Evolutionary conservation across 2,888 invertebrate species (phyloP), one percentile per base, ranked within the genome.

Genomic region (Empis stercorea): DNA sequence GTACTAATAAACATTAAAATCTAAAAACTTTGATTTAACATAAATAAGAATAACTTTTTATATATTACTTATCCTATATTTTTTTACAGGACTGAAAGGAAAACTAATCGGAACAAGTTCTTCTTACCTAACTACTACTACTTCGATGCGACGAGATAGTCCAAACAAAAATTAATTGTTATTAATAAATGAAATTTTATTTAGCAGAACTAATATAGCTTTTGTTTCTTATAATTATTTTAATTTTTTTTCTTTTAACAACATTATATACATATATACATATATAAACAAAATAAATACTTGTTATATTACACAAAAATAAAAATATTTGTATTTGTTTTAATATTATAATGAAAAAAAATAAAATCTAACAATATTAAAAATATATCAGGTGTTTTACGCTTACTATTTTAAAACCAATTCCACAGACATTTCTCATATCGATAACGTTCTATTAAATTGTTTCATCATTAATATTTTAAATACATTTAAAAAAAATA

Each of bases 71-170:
- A 40, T 23, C 13, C 27, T 40, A 23, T 27, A 27, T 40, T 20
- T 40, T 40, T 40, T 27, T 20, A 40, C 40, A 40, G 40, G 40
- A 40, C 13, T 40, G 23, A 40, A 40, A 27, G 40, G 40, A 20
- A 11, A 40, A 20, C 2, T n/a, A 23, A 40, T 2, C 36, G 40
- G 30, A 27, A n/a, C 13, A 10, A 40, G 39, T 15, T 42, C 44
- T 23, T 46, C 39, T 32, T 32, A 44, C 14, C 37, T 45, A 16
- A 48, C 37, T 16, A 15, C 36, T 1, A 39, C 48, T 4, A 44
- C 37, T 7, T 37, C 40, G 7, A 42, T 37, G 17, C 20, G 20
- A 23, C 40, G 40, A 40, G 40, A 40, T 40, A 40, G 40, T 40
- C 27, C 40, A 40, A 5, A 23, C 27, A 40, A 27, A 40, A 20